Conservation (phyloP, 2,113 vertebrate genomes). For the Hemiscyllium ocellatum region DNA sequence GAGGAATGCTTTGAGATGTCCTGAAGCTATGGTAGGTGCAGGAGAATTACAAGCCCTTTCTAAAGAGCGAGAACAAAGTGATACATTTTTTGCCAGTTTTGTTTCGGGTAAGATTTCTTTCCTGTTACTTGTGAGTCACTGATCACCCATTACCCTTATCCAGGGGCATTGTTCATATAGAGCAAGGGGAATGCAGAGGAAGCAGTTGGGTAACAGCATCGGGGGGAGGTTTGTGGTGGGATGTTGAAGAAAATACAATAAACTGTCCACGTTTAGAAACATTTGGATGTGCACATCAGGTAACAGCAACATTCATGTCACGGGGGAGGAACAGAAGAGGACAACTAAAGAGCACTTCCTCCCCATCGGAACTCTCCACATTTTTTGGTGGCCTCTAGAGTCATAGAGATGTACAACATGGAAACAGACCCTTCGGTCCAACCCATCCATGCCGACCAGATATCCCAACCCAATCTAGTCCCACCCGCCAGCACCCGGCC, state of each 20-base stretch:
- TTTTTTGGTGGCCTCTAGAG: background rate
- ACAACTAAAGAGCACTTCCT: background rate
- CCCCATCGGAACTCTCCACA: background rate
- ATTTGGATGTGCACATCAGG: background rate
- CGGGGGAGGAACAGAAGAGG: background rate
- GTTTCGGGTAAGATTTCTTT: background rate
- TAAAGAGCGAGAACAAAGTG: background rate
- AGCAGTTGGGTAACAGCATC: background rate
- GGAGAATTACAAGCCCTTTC: too few species aligned
- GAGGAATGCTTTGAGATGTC: background rate
- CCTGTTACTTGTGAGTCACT: background rate
- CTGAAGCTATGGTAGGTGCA: background rate
- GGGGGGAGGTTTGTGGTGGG: background rate
- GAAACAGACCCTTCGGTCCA: too few species aligned
- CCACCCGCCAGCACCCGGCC: too few species aligned
- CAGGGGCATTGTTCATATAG: background rate
- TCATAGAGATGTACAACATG: too few species aligned
- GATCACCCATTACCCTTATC: background rate
- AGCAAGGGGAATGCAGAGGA: background rate
- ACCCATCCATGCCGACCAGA: too few species aligned
- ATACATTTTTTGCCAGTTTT: background rate
- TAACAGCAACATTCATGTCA: background rate
- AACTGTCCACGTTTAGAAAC: background rate
- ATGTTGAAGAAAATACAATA: background rate
- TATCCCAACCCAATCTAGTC: too few species aligned